Evolutionary conservation across 2,888 invertebrate genomes (phyloP), one percentile per base, ranked within the genome.

Genomic region (Leptodirus hochenwartii): DNA sequence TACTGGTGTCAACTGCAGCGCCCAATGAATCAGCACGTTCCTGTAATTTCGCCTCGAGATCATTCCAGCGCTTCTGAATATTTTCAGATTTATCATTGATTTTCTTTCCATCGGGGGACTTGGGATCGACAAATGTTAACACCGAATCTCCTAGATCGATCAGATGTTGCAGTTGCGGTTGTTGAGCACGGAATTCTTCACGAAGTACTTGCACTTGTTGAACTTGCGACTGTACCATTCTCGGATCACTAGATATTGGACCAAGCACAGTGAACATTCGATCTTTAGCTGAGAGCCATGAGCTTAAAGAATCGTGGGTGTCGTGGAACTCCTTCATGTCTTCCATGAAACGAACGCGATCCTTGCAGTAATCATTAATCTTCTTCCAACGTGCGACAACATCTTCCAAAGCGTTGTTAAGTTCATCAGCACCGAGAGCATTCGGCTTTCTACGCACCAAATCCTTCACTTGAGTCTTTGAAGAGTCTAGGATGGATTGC

Each of bases 191-290:
- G 65, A 93, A 82, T 59, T 96, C 95, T 53, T 95, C 95, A 35
- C 91, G 72, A 27, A 96, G 63, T 1, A 95, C 90, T 65, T 90
- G 80, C 3, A 82, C 79, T 65, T 90, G 90, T 49, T 91, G 88
- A 11, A 91, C 82, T 64, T 95, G 95, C 20, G 85, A 88, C 48
- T 87, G 82, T 3, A 93, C 87, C 78, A 93, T 84, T 31, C 90
- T 66, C 1, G 91, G 87, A 55, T 96, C 95, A 0, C 90, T 84
- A 0, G 91, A 90, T 45, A 96, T 90, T 1, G 93, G 93, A 11
- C 95, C 95, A 1, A 96, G 62, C 0, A 91, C 93, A 1, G 81
- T 75, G 56, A 96, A 64, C 91, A 96, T 93, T 43, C 87, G 77
- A 46, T 93, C 91, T 57, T 96, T 96, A 40, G 87, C 80, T 15